Conservation (phyloP, 1,140 invertebrate species). For the Drosophila sulfurigaster region DNA sequence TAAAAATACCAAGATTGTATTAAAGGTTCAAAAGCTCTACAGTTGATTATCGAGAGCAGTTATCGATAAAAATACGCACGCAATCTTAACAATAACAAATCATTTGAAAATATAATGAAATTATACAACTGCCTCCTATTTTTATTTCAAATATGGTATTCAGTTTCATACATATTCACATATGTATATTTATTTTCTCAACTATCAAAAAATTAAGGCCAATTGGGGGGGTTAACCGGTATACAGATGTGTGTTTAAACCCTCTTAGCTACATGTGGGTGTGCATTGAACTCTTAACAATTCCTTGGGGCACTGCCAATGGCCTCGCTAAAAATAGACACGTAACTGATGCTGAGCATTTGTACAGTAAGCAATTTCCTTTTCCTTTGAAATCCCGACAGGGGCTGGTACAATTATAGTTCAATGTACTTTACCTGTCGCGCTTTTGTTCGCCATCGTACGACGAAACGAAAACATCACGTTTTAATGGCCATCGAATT, state of each 20-base stretch:
- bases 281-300: conserved; percentile 64
- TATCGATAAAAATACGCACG: conserved; percentile 12
- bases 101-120: not conserved
- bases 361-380: conserved; percentile 65
- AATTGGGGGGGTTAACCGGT: conserved; percentile 7
- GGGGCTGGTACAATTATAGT: conserved; percentile 37
- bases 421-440: conserved; percentile 56
- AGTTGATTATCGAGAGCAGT: conserved; percentile 25
- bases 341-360: conserved; percentile 48
- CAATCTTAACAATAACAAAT: not conserved
- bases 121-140: too few relatives aligned
- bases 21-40: not conserved
- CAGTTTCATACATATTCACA: too few relatives aligned
- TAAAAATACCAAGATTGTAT: conserved; percentile 14
- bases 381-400: conserved; percentile 50
- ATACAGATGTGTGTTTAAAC: conserved; percentile 24
- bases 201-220: not conserved
- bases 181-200: not conserved
- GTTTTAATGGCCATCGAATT: conserved; percentile 50
- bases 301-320: conserved; percentile 31
- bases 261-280: conserved; percentile 34
- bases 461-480: conserved; percentile 30
- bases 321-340: conserved; percentile 49
- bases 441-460: conserved; percentile 23
- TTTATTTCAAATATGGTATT: too few relatives aligned